These are phyloP conservation scores for Acanthaster planci DNA, from an alignment of 35 echinoderm and acorn worm genomes.

Conservation along the genomic window DNA sequence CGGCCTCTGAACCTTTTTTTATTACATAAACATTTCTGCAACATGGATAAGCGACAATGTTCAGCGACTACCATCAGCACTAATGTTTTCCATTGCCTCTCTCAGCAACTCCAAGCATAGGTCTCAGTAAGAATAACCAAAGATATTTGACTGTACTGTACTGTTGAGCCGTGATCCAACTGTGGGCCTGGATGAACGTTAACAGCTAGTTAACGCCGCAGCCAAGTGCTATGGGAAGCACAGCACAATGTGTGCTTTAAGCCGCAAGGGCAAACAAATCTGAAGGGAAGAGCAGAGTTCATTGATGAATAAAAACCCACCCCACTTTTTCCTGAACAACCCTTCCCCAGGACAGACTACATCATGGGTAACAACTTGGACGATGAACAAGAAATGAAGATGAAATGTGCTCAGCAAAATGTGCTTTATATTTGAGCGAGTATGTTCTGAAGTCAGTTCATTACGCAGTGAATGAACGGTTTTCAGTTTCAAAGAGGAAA, in stretches of 20 bases:
- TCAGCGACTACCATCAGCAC: conserved; percentile 29
- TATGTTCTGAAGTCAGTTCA: too few species aligned
- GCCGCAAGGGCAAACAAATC: conserved; percentile 51
- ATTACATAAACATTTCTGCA: conserved; percentile 16
- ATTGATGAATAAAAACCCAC: conserved; percentile 64
- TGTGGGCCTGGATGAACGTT: conserved; percentile 53
- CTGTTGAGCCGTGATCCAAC: conserved; percentile 45
- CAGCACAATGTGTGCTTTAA: conserved; percentile 68
- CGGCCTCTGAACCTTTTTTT: neutral
- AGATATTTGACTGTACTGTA: conserved; percentile 73
- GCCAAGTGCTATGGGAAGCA: conserved; percentile 66
- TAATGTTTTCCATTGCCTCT: conserved; percentile 36
- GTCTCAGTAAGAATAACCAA: conserved; percentile 35
- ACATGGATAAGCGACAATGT: conserved; percentile 10
- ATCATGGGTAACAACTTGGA: conserved; percentile 40
- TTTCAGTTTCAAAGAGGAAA: too few species aligned
- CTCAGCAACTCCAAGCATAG: conserved; percentile 38
- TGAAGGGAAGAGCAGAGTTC: conserved; percentile 65
- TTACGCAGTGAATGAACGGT: too few species aligned
- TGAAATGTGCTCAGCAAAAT: conserved; percentile 25
- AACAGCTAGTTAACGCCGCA: conserved; percentile 71
- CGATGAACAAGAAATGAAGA: conserved; percentile 15
- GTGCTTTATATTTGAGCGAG: neutral
- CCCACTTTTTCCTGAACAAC: conserved; percentile 27
- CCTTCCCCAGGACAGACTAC: conserved; percentile 31